Percentiles rank a stretch among this genome's conserved stretches.
Conservation (phyloP, 2,797 vertebrate species). For the Thamnophis elegans region DNA sequence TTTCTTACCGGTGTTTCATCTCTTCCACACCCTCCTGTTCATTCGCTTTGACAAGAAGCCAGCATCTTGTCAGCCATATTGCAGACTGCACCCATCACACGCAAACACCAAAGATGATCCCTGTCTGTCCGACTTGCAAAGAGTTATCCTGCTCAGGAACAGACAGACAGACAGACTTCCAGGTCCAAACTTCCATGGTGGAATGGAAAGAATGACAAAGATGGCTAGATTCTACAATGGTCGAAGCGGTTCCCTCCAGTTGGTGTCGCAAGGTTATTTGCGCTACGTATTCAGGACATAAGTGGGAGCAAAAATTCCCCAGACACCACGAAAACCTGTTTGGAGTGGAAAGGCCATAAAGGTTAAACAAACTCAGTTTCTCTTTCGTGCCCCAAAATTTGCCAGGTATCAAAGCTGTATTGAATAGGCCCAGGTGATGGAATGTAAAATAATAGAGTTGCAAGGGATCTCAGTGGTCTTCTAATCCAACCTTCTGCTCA, state of each 20-base stretch:
- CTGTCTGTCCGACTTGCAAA: background rate
- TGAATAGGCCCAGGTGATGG: background rate
- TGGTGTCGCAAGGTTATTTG: background rate
- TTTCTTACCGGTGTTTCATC: no score
- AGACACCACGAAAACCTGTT: background rate
- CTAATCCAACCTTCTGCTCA: background rate
- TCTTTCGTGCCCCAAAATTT: background rate
- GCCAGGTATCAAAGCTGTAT: background rate
- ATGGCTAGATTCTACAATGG: background rate
- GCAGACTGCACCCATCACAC: background rate
- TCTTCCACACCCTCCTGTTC: no score
- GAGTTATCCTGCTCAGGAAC: background rate
- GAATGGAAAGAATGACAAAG: background rate
- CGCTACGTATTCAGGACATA: no score
- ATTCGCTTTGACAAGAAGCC: no score
- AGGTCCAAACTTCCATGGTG: background rate
- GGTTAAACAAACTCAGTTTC: background rate
- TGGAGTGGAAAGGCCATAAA: background rate
- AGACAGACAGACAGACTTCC: background rate
- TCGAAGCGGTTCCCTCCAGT: background rate
- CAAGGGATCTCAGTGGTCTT: background rate
- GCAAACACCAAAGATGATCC: background rate
- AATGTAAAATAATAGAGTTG: background rate
- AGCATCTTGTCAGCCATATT: no score
- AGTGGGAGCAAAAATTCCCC: background rate